A percentile compares a stretch with the other conserved stretches of the same genome.
phyloP scores from a whole-genome alignment of 1,140 invertebrate genomes.

The Apis mellifera region Amel_HAv3.1 CM009932.2:13540001-13540500 shows the following conservation, averaged over 20 bases:
- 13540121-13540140: slow-evolving; percentile 63
- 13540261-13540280: not conserved
- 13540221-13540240: not conserved
- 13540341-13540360: too few relatives aligned
- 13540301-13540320: too few relatives aligned
- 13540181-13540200: not conserved
- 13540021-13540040: slow-evolving; percentile 77
- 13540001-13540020: slow-evolving; percentile 78
- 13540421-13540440: too few relatives aligned
- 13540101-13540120: slow-evolving; percentile 65
- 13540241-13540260: not conserved
- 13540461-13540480: too few relatives aligned
- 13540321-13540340: too few relatives aligned
- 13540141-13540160: slow-evolving; percentile 48
- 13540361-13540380: too few relatives aligned
- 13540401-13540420: too few relatives aligned
- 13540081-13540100: slow-evolving; percentile 48
- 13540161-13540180: slow-evolving; percentile 33
- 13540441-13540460: too few relatives aligned
- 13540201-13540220: not conserved
- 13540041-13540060: slow-evolving; percentile 72
- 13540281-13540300: too few relatives aligned
- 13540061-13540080: slow-evolving; percentile 60
- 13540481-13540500: too few relatives aligned
- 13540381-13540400: too few relatives aligned